Conservation (phyloP, 2,797 vertebrate genomes). For the Antennarius maculatus region DNA sequence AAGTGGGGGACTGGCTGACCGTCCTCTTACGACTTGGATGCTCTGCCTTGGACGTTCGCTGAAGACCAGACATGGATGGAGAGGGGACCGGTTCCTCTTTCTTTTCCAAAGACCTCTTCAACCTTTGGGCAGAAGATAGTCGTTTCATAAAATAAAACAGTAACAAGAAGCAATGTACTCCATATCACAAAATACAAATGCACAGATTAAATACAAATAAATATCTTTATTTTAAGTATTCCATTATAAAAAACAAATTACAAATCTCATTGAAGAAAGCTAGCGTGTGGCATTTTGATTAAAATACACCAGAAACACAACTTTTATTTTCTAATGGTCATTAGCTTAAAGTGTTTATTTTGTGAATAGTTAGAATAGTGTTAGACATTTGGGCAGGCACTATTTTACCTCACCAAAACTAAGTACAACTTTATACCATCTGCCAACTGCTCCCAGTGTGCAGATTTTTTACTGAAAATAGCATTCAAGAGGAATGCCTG, state of each 20-base stretch:
- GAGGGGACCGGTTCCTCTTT: conserved; percentile 94
- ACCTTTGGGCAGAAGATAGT: conserved; percentile 74
- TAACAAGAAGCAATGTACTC: neutral
- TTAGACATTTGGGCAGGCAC: conserved; percentile 9
- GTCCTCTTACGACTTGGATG: conserved; percentile 92
- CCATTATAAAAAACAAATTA: neutral
- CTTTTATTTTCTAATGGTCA: conserved; percentile 15
- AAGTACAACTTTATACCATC: conserved; percentile 9
- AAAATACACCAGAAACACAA: neutral
- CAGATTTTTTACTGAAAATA: too few relatives aligned
- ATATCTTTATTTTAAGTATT: conserved; percentile 14
- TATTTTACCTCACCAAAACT: conserved; percentile 16
- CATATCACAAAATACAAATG: conserved; percentile 2
- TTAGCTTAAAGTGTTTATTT: conserved; percentile 20
- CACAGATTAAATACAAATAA: neutral
- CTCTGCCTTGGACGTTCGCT: conserved; percentile 90
- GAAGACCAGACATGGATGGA: conserved; percentile 87
- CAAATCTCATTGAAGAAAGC: neutral
- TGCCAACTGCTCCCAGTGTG: conserved; percentile 1
- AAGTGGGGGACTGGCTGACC: conserved; percentile 90
- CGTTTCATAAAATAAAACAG: neutral
- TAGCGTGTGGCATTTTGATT: conserved; percentile 28
- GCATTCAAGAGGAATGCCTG: neutral
- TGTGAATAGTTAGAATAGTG: neutral
- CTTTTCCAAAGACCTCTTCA: conserved; percentile 89